phyloP scores from a whole-genome alignment of 2,888 invertebrate species.

The Cerastis rubricosa region DNA sequence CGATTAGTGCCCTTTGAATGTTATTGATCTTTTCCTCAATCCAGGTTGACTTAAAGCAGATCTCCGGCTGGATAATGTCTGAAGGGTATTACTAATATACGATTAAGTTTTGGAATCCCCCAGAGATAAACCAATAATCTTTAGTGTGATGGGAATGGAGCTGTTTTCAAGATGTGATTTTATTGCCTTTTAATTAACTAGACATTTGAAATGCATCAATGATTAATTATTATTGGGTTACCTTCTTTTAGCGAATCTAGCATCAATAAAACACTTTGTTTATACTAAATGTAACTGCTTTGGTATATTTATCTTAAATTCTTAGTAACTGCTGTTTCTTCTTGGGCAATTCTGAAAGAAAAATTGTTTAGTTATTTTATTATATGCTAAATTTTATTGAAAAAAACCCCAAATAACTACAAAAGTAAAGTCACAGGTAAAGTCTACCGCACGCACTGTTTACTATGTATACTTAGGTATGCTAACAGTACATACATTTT shows the following conservation, averaged over 20 bases:
- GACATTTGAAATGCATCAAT: neutral
- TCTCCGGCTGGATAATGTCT: conserved; percentile 2
- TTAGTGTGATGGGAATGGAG: neutral
- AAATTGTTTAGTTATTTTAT: neutral
- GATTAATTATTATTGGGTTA: neutral
- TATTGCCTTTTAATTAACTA: neutral
- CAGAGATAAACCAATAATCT: conserved; percentile 3
- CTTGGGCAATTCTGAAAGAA: conserved; percentile 21
- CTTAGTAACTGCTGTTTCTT: neutral
- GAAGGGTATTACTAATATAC: neutral
- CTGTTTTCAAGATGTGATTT: conserved; percentile 1
- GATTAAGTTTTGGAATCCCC: neutral
- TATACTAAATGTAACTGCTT: neutral
- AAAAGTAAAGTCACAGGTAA: neutral
- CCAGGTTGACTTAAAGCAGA: conserved; percentile 29
- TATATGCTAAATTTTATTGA: neutral
- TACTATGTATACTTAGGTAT: neutral
- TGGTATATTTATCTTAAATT: conserved; percentile 15
- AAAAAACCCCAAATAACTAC: neutral
- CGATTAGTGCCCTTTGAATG: conserved; percentile 28
- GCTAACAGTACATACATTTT: neutral
- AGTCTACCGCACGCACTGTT: neutral
- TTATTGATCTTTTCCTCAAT: conserved; percentile 23
- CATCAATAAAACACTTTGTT: conserved; percentile 18
- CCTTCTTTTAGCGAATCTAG: no score